A percentile compares a stretch with the other conserved stretches of the same genome.
Evolutionary conservation across 2,888 invertebrate species (phyloP).

Genomic region (Mimumesa dahlbomi): DNA sequence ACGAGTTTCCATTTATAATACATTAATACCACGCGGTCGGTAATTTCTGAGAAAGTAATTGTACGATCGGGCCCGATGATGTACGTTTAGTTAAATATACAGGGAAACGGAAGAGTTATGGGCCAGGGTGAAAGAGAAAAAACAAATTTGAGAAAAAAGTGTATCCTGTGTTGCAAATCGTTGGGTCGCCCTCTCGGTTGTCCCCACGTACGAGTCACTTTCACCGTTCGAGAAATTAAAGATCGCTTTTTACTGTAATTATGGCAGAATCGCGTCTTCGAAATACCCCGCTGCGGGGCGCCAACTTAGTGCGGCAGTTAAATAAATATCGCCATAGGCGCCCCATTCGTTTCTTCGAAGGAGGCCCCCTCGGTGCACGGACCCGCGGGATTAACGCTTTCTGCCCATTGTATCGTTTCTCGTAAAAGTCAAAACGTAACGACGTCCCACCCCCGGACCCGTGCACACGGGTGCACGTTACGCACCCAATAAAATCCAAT

Average conservation of each 20-base stretch:
- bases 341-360: slow-evolving; percentile 61
- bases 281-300: slow-evolving; percentile 69
- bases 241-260: slow-evolving; percentile 70
- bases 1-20: too few relatives aligned
- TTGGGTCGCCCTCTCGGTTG: slow-evolving; percentile 15
- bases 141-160: too few relatives aligned
- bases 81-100: not conserved
- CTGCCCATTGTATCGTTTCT: slow-evolving; percentile 53
- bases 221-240: slow-evolving; percentile 67
- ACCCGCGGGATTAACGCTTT: slow-evolving; percentile 55
- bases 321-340: slow-evolving; percentile 72
- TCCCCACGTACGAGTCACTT: slow-evolving; percentile 46
- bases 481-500: slow-evolving; percentile 58
- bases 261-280: slow-evolving; percentile 68
- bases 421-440: slow-evolving; percentile 54
- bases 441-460: slow-evolving; percentile 23
- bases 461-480: slow-evolving; percentile 50
- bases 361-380: slow-evolving; percentile 51
- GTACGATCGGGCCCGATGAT: too few relatives aligned
- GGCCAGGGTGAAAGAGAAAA: too few relatives aligned
- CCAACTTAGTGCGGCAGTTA: slow-evolving; percentile 71
- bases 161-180: not conserved
- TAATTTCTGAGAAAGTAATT: too few relatives aligned
- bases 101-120: slow-evolving; percentile 8
- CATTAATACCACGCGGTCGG: too few relatives aligned